phyloP scores from a whole-genome alignment of 2,113 vertebrate species.

The Menidia beryllina region DNA sequence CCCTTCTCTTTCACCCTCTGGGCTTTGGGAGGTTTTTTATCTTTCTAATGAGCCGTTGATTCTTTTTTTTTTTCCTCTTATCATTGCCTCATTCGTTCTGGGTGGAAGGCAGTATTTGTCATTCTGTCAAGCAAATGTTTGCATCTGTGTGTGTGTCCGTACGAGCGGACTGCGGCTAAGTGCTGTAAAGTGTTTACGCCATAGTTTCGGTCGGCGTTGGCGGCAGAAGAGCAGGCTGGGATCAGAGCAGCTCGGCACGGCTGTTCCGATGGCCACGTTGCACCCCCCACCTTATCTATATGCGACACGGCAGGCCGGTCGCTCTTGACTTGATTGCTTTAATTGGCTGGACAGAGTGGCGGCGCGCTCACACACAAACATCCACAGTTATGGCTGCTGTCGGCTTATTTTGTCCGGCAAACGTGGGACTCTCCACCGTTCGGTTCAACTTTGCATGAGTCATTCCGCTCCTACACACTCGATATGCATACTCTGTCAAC shows the following conservation, averaged over 20 bases:
- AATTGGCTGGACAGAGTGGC: conserved; percentile 58
- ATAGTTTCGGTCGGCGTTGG: conserved; percentile 41
- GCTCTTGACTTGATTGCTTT: conserved; percentile 72
- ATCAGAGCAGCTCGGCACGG: conserved; percentile 47
- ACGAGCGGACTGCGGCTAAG: conserved; percentile 28
- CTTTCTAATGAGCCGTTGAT: conserved; percentile 74
- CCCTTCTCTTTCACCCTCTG: conserved; percentile 50
- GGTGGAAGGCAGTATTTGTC: conserved; percentile 76
- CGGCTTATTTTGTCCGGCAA: conserved; percentile 51
- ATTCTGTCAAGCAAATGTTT: conserved; percentile 64
- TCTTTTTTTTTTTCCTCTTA: conserved; percentile 26
- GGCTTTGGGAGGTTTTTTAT: conserved; percentile 71
- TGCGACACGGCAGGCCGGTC: conserved; percentile 59
- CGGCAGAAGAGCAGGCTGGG: conserved; percentile 55
- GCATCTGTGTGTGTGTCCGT: conserved; percentile 30
- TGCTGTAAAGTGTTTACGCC: conserved; percentile 57
- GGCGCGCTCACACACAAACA: conserved; percentile 26
- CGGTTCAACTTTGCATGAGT: conserved; percentile 66
- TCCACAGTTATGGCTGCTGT: conserved; percentile 9
- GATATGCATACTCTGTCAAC: conserved; percentile 68
- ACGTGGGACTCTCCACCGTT: conserved; percentile 41
- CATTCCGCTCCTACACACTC: conserved; percentile 70
- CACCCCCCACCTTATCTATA: conserved; percentile 61
- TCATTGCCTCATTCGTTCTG: conserved; percentile 70
- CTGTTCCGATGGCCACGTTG: conserved; percentile 29